A percentile compares a stretch with the other conserved stretches of the same genome.
Conservation (phyloP, 2,797 vertebrate genomes). For the Phalloptychus januarius region DNA sequence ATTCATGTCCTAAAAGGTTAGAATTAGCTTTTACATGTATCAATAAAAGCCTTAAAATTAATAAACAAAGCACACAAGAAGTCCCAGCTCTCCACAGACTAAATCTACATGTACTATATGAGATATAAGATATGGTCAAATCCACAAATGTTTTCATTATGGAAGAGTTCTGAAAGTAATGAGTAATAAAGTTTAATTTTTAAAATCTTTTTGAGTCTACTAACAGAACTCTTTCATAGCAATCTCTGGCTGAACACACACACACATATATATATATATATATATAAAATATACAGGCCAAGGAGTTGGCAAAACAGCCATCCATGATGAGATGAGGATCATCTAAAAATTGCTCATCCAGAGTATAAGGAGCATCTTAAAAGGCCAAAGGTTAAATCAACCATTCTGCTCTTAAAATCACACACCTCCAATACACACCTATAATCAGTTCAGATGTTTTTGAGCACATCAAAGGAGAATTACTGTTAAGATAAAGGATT, state of each 20-base stretch:
- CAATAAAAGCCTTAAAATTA: background rate
- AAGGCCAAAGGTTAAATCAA: background rate
- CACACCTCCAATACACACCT: slow-evolving; percentile 12
- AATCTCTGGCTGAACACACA: slow-evolving; percentile 54
- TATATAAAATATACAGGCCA: slow-evolving; percentile 15
- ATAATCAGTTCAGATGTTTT: slow-evolving; percentile 35
- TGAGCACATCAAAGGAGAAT: slow-evolving; percentile 11
- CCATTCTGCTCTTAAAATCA: slow-evolving; percentile 1
- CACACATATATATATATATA: background rate
- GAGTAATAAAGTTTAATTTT: slow-evolving; percentile 16
- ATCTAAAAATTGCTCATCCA: slow-evolving; percentile 27
- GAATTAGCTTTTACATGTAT: slow-evolving; percentile 31
- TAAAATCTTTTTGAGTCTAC: slow-evolving; percentile 20
- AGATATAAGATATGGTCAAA: slow-evolving; percentile 74
- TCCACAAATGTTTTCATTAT: slow-evolving; percentile 71
- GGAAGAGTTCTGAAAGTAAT: slow-evolving; percentile 75
- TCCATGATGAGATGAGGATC: slow-evolving; percentile 48
- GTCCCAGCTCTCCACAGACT: slow-evolving; percentile 63
- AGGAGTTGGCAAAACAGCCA: slow-evolving; percentile 44
- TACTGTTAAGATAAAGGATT: background rate
- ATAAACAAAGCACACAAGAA: slow-evolving; percentile 33
- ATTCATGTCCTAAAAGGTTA: slow-evolving; percentile 16
- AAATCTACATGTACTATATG: slow-evolving; percentile 65
- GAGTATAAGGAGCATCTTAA: slow-evolving; percentile 20
- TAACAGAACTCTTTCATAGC: slow-evolving; percentile 75